A percentile compares a stretch with the other conserved stretches of the same genome.
Evolutionary conservation across 1,140 invertebrate genomes (phyloP).

Genomic region (Drosophila funebris): DNA sequence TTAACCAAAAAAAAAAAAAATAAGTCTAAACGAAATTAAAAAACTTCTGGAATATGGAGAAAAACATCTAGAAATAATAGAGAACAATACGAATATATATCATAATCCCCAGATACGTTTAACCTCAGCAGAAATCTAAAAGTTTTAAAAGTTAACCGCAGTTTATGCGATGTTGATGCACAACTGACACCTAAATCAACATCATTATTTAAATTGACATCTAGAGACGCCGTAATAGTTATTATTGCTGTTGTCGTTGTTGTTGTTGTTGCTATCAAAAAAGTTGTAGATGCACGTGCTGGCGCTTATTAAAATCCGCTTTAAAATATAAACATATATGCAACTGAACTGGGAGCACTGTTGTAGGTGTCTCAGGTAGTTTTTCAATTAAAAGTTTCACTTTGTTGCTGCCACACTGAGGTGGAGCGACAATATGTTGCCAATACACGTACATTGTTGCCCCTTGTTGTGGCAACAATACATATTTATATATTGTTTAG

Average conservation of each 20-base stretch:
- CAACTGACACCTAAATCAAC: slow-evolving; percentile 1
- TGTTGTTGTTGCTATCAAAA: no score
- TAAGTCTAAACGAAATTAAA: not conserved
- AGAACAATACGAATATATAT: not conserved
- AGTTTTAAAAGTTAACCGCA: not conserved
- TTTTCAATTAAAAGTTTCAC: slow-evolving; percentile 57
- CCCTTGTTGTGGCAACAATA: slow-evolving; percentile 9
- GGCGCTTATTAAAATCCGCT: slow-evolving; percentile 30
- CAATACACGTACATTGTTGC: slow-evolving; percentile 1
- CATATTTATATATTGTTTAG: slow-evolving; percentile 33
- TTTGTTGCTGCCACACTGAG: slow-evolving; percentile 19
- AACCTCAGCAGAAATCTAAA: not conserved
- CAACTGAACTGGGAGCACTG: not conserved
- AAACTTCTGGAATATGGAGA: no score
- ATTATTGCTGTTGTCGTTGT: not conserved
- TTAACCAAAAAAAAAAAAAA: not conserved
- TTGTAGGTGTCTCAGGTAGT: slow-evolving; percentile 42
- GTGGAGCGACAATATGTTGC: not conserved
- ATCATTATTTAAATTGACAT: slow-evolving; percentile 10
- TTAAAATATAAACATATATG: slow-evolving; percentile 12
- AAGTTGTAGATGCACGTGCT: slow-evolving; percentile 20
- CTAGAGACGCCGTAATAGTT: not conserved
- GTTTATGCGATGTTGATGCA: not conserved
- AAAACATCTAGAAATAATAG: slow-evolving; percentile 1
- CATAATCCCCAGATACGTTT: not conserved